Evolutionary conservation across 92 coral and sea anemone genomes (phyloP), one percentile per base, ranked within the genome.

Genomic region (Zoanthus sansibaricus): DNA sequence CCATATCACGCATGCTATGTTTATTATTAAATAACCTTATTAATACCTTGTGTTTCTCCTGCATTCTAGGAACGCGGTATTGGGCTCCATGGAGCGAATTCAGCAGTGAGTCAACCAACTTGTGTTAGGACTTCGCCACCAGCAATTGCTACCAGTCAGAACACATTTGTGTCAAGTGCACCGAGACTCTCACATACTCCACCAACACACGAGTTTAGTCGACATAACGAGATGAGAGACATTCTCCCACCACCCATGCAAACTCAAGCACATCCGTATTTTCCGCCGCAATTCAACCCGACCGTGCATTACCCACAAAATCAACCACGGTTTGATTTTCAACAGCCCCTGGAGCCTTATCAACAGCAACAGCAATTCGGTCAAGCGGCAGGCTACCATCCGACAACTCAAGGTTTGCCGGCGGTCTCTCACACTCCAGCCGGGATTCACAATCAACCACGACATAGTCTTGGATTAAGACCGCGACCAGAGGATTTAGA

Each of bases 241-340:
- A 95, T 95, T 7, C 92, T 97, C 71, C 87, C 98, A 87, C 91
- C 94, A 32, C 98, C 92, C 77, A 96, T 97, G 95, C 99, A 94
- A 86, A 94, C 95, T 45, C 99, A 95, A 76, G 82, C 98, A 1
- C 98, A 93, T 84, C 99, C 94, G 55, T 97, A 97, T 82, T 97
- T 93, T 64, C 93, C 97, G 54, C 91, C 98, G 17, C 99, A 97
- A 89, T 97, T 95, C 86, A 94, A 95, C 79, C 99, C 99, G 52
- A 77, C 94, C 58, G 96, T 93, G 87, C 94, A 91, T 84, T 96
- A 93, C 83, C 95, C 94, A 58, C 96, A 91, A 71, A 96, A 92
- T 76, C 99, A 93, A 66, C 99, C 95, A 83, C 88, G 99, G 84
- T 97, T 97, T 90, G 99, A 97, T 92, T 95, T 97, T 83, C 89